Evolutionary conservation across 2,113 vertebrate species (phyloP).

Genomic region (Phalacrocorax brasilianus): DNA sequence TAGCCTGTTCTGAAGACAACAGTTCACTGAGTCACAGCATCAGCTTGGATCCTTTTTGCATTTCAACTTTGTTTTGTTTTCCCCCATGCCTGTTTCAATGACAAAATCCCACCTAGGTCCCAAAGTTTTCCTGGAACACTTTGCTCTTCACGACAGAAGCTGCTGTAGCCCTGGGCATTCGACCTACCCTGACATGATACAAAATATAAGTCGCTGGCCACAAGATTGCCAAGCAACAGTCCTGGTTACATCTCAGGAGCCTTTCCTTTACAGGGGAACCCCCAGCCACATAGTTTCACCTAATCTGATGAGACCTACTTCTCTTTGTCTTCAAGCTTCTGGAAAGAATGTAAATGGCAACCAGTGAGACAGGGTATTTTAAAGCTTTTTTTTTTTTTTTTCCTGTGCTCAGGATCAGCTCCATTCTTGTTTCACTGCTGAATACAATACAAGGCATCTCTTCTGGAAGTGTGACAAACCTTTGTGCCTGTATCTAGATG

Average conservation of each 20-base stretch:
- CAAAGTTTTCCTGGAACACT: neutral
- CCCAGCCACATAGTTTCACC: neutral
- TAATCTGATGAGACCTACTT: neutral
- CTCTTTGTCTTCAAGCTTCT: neutral
- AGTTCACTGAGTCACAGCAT: neutral
- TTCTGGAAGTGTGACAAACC: neutral
- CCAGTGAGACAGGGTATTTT: neutral
- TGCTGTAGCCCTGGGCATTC: neutral
- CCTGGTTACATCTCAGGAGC: neutral
- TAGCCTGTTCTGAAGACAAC: neutral
- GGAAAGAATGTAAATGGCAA: neutral
- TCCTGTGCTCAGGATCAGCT: neutral
- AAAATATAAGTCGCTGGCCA: neutral
- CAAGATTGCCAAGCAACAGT: neutral
- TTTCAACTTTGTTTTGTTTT: neutral
- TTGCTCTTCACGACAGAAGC: neutral
- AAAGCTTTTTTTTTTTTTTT: neutral
- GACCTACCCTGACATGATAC: neutral
- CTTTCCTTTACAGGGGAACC: neutral
- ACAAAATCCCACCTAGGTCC: neutral
- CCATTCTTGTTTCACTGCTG: neutral
- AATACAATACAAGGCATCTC: neutral
- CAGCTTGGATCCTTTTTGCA: neutral
- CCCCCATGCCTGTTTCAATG: neutral
- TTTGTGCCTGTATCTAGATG: neutral